A percentile compares a stretch with the other conserved stretches of the same genome.
phyloP scores from a whole-genome alignment of 2,888 invertebrate genomes.

The Meiosimyza decipiens region DNA sequence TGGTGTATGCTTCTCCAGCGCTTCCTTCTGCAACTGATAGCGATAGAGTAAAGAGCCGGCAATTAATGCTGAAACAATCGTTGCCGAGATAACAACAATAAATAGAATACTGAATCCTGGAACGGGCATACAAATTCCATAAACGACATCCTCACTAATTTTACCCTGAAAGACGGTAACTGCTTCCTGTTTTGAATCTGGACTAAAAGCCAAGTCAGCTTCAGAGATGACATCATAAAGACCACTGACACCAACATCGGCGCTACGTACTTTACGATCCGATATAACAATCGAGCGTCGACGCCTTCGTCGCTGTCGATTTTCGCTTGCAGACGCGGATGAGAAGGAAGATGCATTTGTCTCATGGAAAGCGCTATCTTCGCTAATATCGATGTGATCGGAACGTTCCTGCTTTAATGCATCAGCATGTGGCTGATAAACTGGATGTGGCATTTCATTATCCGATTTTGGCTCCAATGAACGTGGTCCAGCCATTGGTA shows the following conservation, averaged over 20 bases:
- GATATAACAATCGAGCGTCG: slow-evolving; percentile 75
- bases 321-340: slow-evolving; percentile 13
- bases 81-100: slow-evolving; percentile 86
- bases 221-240: slow-evolving; percentile 92
- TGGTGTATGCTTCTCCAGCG: slow-evolving; percentile 69
- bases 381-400: slow-evolving; percentile 53
- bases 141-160: slow-evolving; percentile 89
- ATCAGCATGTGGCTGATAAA: slow-evolving; percentile 59
- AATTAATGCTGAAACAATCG: slow-evolving; percentile 86
- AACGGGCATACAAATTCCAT: slow-evolving; percentile 91
- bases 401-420: slow-evolving; percentile 47
- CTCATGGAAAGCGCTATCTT: slow-evolving; percentile 37
- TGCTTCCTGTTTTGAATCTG: slow-evolving; percentile 81
- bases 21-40: slow-evolving; percentile 81
- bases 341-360: background rate
- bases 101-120: slow-evolving; percentile 90
- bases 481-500: slow-evolving; percentile 70
- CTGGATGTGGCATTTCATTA: slow-evolving; percentile 58
- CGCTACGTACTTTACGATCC: slow-evolving; percentile 81
- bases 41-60: slow-evolving; percentile 85
- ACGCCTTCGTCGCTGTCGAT: slow-evolving; percentile 65
- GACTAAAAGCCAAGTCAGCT: slow-evolving; percentile 90
- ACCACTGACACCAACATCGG: slow-evolving; percentile 90
- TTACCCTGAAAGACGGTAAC: slow-evolving; percentile 89
- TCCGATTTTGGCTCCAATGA: slow-evolving; percentile 64